Evolutionary conservation across 2,888 invertebrate genomes (phyloP).

Genomic region (Pachydiplax longipennis): DNA sequence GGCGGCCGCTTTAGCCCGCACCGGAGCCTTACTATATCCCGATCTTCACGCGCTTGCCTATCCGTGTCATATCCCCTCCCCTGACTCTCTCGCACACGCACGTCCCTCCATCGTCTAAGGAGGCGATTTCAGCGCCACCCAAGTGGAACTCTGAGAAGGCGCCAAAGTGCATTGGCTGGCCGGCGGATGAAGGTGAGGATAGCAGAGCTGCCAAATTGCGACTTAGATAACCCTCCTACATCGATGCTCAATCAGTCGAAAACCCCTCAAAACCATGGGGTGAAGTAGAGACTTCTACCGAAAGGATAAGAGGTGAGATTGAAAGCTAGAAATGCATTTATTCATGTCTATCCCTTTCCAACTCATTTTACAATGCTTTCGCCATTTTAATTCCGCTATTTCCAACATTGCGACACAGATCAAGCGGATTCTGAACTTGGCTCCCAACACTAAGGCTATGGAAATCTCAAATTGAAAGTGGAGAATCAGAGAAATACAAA

Average conservation of each 20-base stretch:
- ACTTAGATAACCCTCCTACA: background rate
- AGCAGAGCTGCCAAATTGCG: background rate
- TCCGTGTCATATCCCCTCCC: background rate
- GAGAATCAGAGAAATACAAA: too few species aligned
- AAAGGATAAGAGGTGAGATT: too few species aligned
- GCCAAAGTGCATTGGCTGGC: background rate
- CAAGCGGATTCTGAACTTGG: too few species aligned
- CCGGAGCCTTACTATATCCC: conserved; percentile 30
- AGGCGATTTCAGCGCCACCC: background rate
- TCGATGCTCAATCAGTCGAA: background rate
- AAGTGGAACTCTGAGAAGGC: background rate
- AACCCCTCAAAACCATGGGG: background rate
- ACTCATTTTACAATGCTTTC: too few species aligned
- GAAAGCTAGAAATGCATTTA: too few species aligned
- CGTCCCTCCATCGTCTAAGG: background rate
- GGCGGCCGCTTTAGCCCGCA: conserved; percentile 31
- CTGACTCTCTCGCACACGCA: background rate
- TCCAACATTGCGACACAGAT: too few species aligned
- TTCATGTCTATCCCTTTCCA: too few species aligned
- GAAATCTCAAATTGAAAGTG: too few species aligned
- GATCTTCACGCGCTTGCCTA: conserved; percentile 8
- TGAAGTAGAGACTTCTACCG: too few species aligned
- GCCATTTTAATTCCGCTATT: too few species aligned
- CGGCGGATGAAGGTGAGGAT: background rate
- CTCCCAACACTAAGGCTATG: too few species aligned